phyloP scores from a whole-genome alignment of 2,888 invertebrate species.

The Priocnemis perturbator region DNA sequence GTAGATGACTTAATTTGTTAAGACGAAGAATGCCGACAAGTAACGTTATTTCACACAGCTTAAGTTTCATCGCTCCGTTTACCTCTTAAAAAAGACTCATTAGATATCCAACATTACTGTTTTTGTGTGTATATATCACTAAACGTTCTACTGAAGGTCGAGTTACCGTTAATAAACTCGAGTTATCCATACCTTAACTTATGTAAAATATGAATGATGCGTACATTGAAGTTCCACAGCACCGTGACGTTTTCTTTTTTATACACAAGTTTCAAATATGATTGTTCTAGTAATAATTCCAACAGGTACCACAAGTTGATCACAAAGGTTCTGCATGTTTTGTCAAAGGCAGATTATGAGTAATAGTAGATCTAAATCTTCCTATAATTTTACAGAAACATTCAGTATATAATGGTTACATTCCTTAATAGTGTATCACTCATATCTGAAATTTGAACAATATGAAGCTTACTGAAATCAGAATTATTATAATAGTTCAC shows the following conservation, averaged over 20 bases:
- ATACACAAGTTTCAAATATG: conserved; percentile 38
- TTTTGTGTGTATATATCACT: conserved; percentile 11
- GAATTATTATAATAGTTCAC: background rate
- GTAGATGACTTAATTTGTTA: too few relatives aligned
- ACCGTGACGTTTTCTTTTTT: conserved; percentile 37
- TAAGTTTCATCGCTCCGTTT: conserved; percentile 7
- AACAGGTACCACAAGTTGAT: conserved; percentile 57
- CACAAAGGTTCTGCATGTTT: conserved; percentile 51
- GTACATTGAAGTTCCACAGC: conserved; percentile 42
- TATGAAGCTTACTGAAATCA: background rate
- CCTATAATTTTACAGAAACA: conserved; percentile 39
- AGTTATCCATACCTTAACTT: conserved; percentile 37
- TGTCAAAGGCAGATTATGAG: conserved; percentile 41
- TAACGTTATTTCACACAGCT: conserved; percentile 13
- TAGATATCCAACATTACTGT: conserved; percentile 18
- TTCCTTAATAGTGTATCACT: conserved; percentile 29
- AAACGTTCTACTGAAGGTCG: conserved; percentile 10
- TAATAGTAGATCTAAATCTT: conserved; percentile 47
- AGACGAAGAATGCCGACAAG: conserved; percentile 15
- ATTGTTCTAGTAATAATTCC: conserved; percentile 51
- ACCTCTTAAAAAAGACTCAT: conserved; percentile 13
- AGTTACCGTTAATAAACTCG: conserved; percentile 26
- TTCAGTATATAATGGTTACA: conserved; percentile 30
- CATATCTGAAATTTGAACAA: conserved; percentile 32
- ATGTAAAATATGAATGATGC: conserved; percentile 35